Conservation (phyloP, 2,113 vertebrate species). For the Perognathus longimembris region DNA sequence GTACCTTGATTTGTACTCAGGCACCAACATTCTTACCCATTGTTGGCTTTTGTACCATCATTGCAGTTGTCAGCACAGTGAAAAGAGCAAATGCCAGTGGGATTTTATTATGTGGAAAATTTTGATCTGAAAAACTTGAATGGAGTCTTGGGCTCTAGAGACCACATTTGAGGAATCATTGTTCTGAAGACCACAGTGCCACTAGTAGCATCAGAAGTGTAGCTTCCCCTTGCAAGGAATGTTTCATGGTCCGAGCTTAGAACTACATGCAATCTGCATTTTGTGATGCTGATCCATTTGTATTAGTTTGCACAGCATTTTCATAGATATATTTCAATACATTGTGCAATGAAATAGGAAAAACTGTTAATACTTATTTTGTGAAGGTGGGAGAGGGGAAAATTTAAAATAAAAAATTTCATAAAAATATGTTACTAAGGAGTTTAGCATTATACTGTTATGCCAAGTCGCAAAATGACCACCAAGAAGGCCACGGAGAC, state of each 20-base stretch:
- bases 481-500: no score
- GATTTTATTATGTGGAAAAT: background rate
- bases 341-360: background rate
- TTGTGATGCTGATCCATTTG: background rate
- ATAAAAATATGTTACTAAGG: background rate
- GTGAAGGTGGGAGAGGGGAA: background rate
- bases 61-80: background rate
- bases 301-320: background rate
- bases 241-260: background rate
- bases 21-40: background rate
- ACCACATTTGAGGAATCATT: background rate
- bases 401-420: background rate
- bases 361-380: background rate
- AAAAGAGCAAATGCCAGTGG: background rate
- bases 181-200: background rate
- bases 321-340: background rate
- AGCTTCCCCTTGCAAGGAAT: background rate
- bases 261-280: background rate
- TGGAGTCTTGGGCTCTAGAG: background rate
- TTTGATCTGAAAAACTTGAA: conserved; percentile 16
- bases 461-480: no score
- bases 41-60: background rate
- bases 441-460: background rate
- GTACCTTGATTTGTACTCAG: background rate
- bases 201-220: background rate